Base-by-base conservation (phyloP, 2,888 invertebrate species). In the Drosophila ezoana region DNA sequence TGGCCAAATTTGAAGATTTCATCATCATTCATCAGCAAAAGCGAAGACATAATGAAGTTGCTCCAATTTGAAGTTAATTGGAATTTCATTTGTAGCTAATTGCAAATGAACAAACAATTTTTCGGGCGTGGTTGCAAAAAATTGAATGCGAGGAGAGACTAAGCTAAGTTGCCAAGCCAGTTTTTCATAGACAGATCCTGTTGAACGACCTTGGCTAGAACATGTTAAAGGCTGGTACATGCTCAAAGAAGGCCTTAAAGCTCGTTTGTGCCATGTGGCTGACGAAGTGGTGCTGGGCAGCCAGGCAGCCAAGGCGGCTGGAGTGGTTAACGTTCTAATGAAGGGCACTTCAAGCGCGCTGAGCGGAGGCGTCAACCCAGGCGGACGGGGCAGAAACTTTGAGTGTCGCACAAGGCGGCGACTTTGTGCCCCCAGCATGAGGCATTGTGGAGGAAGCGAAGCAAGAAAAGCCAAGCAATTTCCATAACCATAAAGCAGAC, bases 31-130 rank as follows among this genome's bases (percentile, higher is more conserved):
- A 51, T 10, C 32, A 13, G 44, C 35, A 49, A 61, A 72, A 45
- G 59, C 53, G 60, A 57, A 75, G 47, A 35, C 65, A 66, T 82
- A 85, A 87, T 85, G 72, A 87, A 87, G 83, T 72, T 87, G 88
- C 80, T 83, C 83, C 63, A 87, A 77, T 85, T 87, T 79, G 44
- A 33, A 65, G 48, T 35, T 77, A 82, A 83, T 85, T 83, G 88
- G 71, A 82, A 80, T 72, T 69, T 74, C 65, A 82, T 82, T 82
- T 72, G 58, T 60, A 45, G 54, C 48, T 51, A 76, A 69, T 79
- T 72, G 61, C 61, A 58, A 40, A 13, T n/a, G 18, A 16, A 28
- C n/a, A 16, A 16, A 28, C 28, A 8, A 8, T 28, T 52, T 20
- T 53, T 53, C 14, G 56, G 58, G 23, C 18, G 40, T 52, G 45